A percentile compares a stretch with the other conserved stretches of the same genome.
Evolutionary conservation across 2,113 vertebrate species (phyloP).

Genomic region (Malurus alboscapulatus): DNA sequence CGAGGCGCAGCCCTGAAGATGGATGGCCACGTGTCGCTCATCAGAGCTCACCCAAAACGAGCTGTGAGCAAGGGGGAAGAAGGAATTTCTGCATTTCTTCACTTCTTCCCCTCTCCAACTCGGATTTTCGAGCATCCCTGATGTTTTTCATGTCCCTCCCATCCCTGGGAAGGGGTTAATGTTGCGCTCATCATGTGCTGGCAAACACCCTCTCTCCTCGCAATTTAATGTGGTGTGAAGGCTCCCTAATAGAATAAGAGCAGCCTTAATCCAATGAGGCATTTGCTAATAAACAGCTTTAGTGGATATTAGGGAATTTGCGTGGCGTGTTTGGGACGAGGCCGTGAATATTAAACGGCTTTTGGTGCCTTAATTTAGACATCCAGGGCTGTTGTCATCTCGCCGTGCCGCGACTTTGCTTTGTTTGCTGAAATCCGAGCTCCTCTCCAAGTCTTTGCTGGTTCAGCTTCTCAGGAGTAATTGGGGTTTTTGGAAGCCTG

Average conservation of each 20-base stretch:
- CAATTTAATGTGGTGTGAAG: slow-evolving; percentile 68
- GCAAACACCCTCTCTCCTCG: slow-evolving; percentile 43
- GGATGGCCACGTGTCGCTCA: slow-evolving; percentile 37
- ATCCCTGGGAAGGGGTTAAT: slow-evolving; percentile 38
- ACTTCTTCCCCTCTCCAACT: neutral
- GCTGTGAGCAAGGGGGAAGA: neutral
- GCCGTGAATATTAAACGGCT: slow-evolving; percentile 50
- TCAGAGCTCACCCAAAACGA: slow-evolving; percentile 26
- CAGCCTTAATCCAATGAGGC: slow-evolving; percentile 60
- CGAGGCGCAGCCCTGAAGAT: neutral
- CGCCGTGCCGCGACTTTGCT: slow-evolving; percentile 22
- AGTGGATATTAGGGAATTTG: slow-evolving; percentile 46
- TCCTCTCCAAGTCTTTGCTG: neutral
- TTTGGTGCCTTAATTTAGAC: slow-evolving; percentile 61
- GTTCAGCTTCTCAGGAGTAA: neutral
- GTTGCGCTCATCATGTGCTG: neutral
- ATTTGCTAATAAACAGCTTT: slow-evolving; percentile 66
- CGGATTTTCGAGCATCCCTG: fast-evolving
- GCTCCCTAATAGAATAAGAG: slow-evolving; percentile 66
- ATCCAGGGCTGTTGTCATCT: slow-evolving; percentile 47
- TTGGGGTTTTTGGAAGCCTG: neutral
- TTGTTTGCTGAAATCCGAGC: slow-evolving; percentile 34
- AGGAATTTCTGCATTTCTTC: neutral
- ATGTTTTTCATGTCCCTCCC: neutral
- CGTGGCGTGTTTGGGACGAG: slow-evolving; percentile 33